Evolutionary conservation across 2,888 invertebrate genomes (phyloP).

Genomic region (Rhamnusium bicolor): DNA sequence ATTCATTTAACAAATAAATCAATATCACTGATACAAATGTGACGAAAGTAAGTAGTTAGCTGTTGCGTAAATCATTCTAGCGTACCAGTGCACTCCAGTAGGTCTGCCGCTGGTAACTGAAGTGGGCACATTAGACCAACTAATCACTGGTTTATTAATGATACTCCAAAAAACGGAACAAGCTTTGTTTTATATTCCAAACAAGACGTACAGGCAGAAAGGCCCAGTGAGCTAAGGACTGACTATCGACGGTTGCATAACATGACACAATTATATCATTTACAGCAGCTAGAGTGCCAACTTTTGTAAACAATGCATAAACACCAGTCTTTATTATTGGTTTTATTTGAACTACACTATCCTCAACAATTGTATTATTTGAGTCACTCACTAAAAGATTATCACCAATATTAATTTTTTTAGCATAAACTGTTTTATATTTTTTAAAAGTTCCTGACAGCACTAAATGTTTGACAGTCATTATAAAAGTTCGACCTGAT

Average conservation of each 20-base stretch:
- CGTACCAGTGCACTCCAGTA: conserved; percentile 92
- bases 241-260: no score
- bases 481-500: conserved; percentile 81
- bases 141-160: conserved; percentile 60
- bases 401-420: conserved; percentile 79
- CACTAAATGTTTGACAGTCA: conserved; percentile 89
- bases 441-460: conserved; percentile 71
- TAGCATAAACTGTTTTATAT: conserved; percentile 73
- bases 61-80: conserved; percentile 82
- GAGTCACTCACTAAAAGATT: conserved; percentile 73
- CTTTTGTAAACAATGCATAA: conserved; percentile 89
- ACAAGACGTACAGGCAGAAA: conserved; percentile 84
- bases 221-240: no score
- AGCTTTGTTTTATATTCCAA: conserved; percentile 63
- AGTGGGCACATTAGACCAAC: conserved; percentile 50
- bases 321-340: conserved; percentile 81
- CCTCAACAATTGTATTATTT: conserved; percentile 64
- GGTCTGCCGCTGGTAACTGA: conserved; percentile 44
- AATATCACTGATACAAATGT: conserved; percentile 53
- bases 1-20: neutral
- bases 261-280: conserved; percentile 95
- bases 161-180: conserved; percentile 61
- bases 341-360: conserved; percentile 76
- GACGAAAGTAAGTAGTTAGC: conserved; percentile 82
- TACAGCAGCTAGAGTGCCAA: conserved; percentile 92